These are phyloP conservation scores for Cebidichthys violaceus DNA, from an alignment of 2,113 vertebrate genomes.

Conservation along the genomic window DNA sequence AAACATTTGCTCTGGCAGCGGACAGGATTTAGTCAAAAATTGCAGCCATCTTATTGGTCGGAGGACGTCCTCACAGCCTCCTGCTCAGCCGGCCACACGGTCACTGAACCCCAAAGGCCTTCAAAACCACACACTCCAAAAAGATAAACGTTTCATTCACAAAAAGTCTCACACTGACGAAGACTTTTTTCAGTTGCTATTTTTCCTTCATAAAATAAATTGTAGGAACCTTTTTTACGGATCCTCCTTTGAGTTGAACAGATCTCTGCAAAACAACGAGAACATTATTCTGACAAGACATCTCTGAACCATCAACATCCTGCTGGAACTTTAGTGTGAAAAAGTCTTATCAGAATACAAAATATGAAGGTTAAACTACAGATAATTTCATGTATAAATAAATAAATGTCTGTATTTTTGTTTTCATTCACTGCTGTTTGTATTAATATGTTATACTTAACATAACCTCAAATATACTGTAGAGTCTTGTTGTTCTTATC, in stretches of 20 bases:
- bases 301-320: neutral
- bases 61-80: conserved; percentile 4
- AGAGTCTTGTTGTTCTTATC: neutral
- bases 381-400: neutral
- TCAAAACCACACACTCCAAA: neutral
- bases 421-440: neutral
- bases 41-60: neutral
- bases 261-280: neutral
- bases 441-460: neutral
- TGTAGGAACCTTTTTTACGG: neutral
- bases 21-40: neutral
- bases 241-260: neutral
- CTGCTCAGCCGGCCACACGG: neutral
- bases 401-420: neutral
- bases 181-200: neutral
- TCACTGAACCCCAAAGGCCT: neutral
- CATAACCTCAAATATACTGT: neutral
- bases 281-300: neutral
- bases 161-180: neutral
- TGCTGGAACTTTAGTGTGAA: neutral
- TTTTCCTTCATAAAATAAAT: neutral
- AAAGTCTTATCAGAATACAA: neutral
- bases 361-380: neutral
- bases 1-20: conserved; percentile 33
- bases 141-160: neutral